Evolutionary conservation across 2,888 invertebrate species (phyloP).

Genomic region (Dryobotodes eremita): DNA sequence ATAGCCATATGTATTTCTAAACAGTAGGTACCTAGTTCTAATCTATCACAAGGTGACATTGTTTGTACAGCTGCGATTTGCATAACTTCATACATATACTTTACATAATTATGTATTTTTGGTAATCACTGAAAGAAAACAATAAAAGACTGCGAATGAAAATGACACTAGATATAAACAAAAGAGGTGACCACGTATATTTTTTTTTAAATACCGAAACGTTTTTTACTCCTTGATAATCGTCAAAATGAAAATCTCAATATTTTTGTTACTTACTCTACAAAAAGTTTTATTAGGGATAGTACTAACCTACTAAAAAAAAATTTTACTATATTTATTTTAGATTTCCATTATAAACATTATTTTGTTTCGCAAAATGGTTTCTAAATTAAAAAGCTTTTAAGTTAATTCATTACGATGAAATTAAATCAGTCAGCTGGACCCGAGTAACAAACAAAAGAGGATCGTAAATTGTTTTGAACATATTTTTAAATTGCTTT

Average conservation of each 20-base stretch:
- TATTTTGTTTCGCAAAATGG: constrained; percentile 22
- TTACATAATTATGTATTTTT: constrained; percentile 3
- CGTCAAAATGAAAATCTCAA: background rate
- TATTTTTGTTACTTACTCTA: background rate
- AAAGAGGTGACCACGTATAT: no score
- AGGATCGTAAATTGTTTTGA: constrained; percentile 29
- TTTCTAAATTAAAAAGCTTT: constrained; percentile 69
- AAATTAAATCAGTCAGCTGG: constrained; percentile 47
- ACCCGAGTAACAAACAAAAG: constrained; percentile 29
- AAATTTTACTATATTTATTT: constrained; percentile 12
- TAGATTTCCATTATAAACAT: constrained; percentile 32
- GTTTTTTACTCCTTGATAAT: background rate
- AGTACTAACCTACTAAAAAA: background rate
- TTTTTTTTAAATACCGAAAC: no score
- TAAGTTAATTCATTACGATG: constrained; percentile 64
- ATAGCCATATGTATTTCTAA: constrained; percentile 3
- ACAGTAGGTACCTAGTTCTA: background rate
- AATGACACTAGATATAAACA: no score
- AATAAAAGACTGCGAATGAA: background rate
- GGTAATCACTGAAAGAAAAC: constrained; percentile 5
- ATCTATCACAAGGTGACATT: background rate
- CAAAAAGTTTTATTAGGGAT: background rate
- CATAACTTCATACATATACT: constrained; percentile 2
- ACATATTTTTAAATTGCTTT: constrained; percentile 33
- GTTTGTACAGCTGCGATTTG: constrained; percentile 38